Conservation (phyloP, 2,888 invertebrate genomes). For the Lasioglossum oenotherae region DNA sequence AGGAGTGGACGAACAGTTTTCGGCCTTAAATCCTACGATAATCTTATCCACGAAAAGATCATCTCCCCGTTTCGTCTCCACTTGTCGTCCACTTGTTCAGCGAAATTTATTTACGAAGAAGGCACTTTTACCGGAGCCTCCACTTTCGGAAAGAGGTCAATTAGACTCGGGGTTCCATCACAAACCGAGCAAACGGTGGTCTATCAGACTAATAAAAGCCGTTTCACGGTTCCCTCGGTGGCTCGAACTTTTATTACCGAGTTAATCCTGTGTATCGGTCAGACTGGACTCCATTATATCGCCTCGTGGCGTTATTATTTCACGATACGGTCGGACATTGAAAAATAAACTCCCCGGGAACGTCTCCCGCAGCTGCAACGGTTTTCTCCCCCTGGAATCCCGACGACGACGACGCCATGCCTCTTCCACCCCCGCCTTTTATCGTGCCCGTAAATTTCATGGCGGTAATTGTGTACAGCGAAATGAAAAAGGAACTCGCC, state of each 20-base stretch:
- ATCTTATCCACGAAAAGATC: not conserved
- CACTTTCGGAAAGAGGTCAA: not conserved
- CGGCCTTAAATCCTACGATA: not conserved
- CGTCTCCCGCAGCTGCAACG: conserved; percentile 30
- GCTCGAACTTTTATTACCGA: conserved; percentile 16
- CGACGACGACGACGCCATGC: conserved; percentile 7
- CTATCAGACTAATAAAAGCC: conserved; percentile 1
- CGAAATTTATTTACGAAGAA: not conserved
- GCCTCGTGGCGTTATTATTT: conserved; percentile 38
- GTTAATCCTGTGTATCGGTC: conserved; percentile 27
- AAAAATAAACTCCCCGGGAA: conserved; percentile 26
- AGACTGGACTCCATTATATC: conserved; percentile 14
- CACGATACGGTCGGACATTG: conserved; percentile 27
- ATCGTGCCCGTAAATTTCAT: conserved; percentile 46
- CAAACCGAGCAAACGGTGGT: not conserved
- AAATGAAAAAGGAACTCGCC: conserved; percentile 26
- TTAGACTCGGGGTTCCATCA: not conserved
- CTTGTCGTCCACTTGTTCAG: not conserved
- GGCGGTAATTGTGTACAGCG: conserved; percentile 44
- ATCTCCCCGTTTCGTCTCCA: not conserved
- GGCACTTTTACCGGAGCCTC: not conserved
- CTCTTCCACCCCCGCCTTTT: conserved; percentile 21
- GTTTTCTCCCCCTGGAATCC: conserved; percentile 8
- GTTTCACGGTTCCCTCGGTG: too few relatives aligned
- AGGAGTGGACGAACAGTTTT: not conserved